Base-by-base conservation (phyloP, 2,113 vertebrate genomes). In the Poeciliopsis turrubarensis region DNA sequence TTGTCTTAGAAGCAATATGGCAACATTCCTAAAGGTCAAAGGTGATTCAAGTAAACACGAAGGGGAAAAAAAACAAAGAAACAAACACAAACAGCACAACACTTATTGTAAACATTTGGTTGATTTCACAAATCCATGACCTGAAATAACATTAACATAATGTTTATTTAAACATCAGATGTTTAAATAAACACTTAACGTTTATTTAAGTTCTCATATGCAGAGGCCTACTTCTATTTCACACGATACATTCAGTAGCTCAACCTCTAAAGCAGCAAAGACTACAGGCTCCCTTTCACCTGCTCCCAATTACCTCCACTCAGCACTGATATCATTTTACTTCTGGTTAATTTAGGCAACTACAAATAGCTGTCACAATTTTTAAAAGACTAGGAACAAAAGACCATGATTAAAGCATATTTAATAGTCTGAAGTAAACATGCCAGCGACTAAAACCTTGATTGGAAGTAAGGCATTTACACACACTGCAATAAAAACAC, bases 51-150 rank as follows among this genome's bases (percentile, higher is more conserved):
- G 82, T 85, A 82, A 84, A 83, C 60, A 75, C 41, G 64, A 57
- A 81, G 61, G 81, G 47, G 37, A 65, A 75, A 84, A 68, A 32
- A 34, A 34, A 68, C 54, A 68, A 68, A 84, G 70, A 29, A 60
- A 65, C 34, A 57, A 41, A 68, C 68, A 66, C 66, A 79, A 67
- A 74, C 63, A 70, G 61, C 68, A 89, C 63, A 75, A 80, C 73
- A 70, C 65, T 39, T 63, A 70, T 37, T 87, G 90, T 92, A 91
- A 92, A 93, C 89, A 91, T 44, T 32, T 61, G 67, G 9, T 65
- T 77, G 68, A 80, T 82, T 89, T 41, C 68, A 34, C 31, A 78
- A 63, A 85, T 68, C 41, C 31, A 60, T 74, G 78, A 83, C 68
- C 62, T 79, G 71, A 78, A 54, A 39, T 34, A 66, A 81, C 68